Base-by-base conservation (phyloP, 2,888 invertebrate species). In the Zygaena filipendulae region DNA sequence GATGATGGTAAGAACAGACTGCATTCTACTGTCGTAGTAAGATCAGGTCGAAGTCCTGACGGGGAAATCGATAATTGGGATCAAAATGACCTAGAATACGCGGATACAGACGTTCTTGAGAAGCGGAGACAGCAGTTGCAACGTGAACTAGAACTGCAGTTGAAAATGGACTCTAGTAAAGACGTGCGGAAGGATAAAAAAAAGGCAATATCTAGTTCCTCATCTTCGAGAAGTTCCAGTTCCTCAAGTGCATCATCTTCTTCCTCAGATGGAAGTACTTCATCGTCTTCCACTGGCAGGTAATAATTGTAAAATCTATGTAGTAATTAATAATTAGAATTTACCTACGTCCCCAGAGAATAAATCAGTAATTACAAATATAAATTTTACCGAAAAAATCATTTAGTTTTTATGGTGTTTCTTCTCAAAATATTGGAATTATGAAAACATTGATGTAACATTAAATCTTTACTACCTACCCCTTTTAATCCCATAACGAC, bases 41-140 rank as follows among this genome's bases (percentile, higher is more conserved):
- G 79, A 40, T 61, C 74, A 29, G 80, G 75, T 39, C 82, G 57
- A 55, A 85, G 85, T 51, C 85, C 86, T 30, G 87, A 86, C 45
- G 77, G 69, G 43, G 86, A 87, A 59, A 86, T 88, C 69, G 87
- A 87, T 57, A 86, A 85, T 59, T 90, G 89, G 89, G 87, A 89
- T 61, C 88, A 88, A 61, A 87, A 86, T 54, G 87, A 88, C 71
- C 64, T 91, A 68, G 90, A 90, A 60, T 89, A 88, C 75, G 90
- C 89, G 39, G 90, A 91, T 69, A 88, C 90, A 36, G 89, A 90
- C 59, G 88, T 86, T 42, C 77, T 91, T 53, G 90, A 91, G 63
- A 87, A 88, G 60, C 82, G 90, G 45, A 79, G 90, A 39, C 86
- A 85, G 54, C 85, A 90, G 54, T 74, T 91, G 51, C 88, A 90